A percentile compares a stretch with the other conserved stretches of the same genome.
These are phyloP conservation scores for Gastracanthus pulcherrimus DNA, from an alignment of 2,888 invertebrate genomes.

Conservation along the genomic window DNA sequence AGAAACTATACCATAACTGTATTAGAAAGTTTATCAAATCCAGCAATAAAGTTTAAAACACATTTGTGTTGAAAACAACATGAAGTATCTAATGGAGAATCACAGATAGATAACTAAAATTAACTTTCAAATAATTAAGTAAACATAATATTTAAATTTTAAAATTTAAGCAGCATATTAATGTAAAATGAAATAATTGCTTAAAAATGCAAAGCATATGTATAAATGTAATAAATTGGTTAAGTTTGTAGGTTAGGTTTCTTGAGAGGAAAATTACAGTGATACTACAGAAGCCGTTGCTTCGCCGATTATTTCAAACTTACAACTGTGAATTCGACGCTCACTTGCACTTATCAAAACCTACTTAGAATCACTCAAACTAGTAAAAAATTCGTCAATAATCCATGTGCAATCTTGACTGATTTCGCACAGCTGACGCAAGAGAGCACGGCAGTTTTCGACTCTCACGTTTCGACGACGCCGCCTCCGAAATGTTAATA, in stretches of 20 bases:
- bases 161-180: background rate
- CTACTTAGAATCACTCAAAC: constrained; percentile 7
- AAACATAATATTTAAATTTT: background rate
- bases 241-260: constrained; percentile 49
- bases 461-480: constrained; percentile 31
- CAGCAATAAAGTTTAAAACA: background rate
- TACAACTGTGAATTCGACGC: constrained; percentile 24
- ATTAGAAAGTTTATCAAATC: background rate
- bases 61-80: background rate
- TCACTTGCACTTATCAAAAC: constrained; percentile 39
- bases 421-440: constrained; percentile 55
- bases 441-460: constrained; percentile 28
- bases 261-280: background rate
- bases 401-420: constrained; percentile 67
- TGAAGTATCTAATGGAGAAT: background rate
- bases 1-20: background rate
- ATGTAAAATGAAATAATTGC: background rate
- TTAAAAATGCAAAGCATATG: constrained; percentile 32
- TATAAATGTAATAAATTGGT: constrained; percentile 18
- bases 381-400: constrained; percentile 61
- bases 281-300: background rate
- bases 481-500: background rate
- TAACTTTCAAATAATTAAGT: background rate
- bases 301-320: constrained; percentile 19
- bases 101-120: background rate